Conservation (phyloP, 2,888 invertebrate genomes). For the Xestia xanthographa region DNA sequence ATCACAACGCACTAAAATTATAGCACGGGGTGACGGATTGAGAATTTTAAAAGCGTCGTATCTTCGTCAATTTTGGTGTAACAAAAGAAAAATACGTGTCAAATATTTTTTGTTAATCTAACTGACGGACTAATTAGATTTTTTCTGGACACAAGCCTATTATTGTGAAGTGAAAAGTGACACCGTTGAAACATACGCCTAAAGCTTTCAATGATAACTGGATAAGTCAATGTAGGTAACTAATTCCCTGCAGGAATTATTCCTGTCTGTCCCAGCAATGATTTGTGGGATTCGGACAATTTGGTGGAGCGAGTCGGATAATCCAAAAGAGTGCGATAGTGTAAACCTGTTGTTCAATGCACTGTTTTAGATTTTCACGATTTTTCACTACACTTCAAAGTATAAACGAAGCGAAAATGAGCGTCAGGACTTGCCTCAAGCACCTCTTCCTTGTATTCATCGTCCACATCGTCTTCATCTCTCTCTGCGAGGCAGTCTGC, state of each 20-base stretch:
- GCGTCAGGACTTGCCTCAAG: slow-evolving; percentile 15
- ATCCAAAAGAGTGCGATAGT: not conserved
- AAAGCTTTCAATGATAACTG: not conserved
- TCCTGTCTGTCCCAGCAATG: not conserved
- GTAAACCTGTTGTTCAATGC: not conserved
- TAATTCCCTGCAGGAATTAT: not conserved
- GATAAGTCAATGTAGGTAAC: not conserved
- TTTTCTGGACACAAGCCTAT: too few relatives aligned
- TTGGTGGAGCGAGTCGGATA: not conserved
- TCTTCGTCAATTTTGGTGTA: too few relatives aligned
- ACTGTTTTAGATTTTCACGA: too few relatives aligned
- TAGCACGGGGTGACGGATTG: too few relatives aligned
- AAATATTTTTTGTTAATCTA: too few relatives aligned
- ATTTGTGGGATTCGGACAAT: not conserved
- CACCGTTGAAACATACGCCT: not conserved
- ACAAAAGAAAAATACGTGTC: too few relatives aligned
- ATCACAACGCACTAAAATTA: too few relatives aligned
- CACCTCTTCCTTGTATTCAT: slow-evolving; percentile 43
- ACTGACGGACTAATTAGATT: too few relatives aligned
- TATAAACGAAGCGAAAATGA: too few relatives aligned
- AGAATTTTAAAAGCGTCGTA: too few relatives aligned
- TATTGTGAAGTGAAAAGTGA: not conserved
- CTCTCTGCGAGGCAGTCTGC: slow-evolving; percentile 44
- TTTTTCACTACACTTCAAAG: too few relatives aligned
- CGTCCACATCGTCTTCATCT: slow-evolving; percentile 20